A percentile compares a stretch with the other conserved stretches of the same genome.
Conservation (phyloP, 2,888 invertebrate species). For the Ceraclea dissimilis region DNA sequence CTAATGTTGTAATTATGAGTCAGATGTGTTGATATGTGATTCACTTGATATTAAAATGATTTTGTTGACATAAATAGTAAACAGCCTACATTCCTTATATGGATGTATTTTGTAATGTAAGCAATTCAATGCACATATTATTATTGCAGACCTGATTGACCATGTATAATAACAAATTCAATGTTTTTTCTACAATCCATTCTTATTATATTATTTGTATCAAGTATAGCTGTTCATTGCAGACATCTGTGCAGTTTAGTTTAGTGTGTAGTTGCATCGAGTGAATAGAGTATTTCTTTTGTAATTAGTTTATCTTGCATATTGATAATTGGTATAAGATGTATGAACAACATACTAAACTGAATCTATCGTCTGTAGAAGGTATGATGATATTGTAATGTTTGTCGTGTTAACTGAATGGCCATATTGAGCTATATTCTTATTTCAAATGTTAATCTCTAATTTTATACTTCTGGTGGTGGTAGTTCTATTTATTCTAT, state of each 20-base stretch:
- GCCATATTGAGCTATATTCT: too few relatives aligned
- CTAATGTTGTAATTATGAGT: conserved; percentile 27
- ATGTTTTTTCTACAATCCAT: conserved; percentile 7
- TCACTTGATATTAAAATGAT: too few relatives aligned
- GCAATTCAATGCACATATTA: conserved; percentile 13
- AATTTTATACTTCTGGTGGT: too few relatives aligned
- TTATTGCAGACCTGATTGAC: conserved; percentile 22
- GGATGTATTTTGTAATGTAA: conserved; percentile 49
- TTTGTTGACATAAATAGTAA: conserved; percentile 20
- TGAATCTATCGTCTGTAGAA: conserved; percentile 69
- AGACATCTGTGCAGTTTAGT: conserved; percentile 3
- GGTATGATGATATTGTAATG: conserved; percentile 41
- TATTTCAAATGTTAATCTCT: too few relatives aligned
- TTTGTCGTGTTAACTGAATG: too few relatives aligned
- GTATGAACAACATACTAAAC: conserved; percentile 66
- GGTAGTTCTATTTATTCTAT: too few relatives aligned
- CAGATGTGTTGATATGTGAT: conserved; percentile 11
- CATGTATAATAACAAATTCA: conserved; percentile 22
- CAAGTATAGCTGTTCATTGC: neutral
- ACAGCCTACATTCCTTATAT: conserved; percentile 54
- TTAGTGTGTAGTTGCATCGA: neutral
- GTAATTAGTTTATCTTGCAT: too few relatives aligned
- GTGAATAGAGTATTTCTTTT: too few relatives aligned
- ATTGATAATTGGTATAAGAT: conserved; percentile 38
- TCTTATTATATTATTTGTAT: conserved; percentile 6